A percentile compares a stretch with the other conserved stretches of the same genome.
Evolutionary conservation across 2,797 vertebrate species (phyloP).

Genomic region (Cyprinella venusta): DNA sequence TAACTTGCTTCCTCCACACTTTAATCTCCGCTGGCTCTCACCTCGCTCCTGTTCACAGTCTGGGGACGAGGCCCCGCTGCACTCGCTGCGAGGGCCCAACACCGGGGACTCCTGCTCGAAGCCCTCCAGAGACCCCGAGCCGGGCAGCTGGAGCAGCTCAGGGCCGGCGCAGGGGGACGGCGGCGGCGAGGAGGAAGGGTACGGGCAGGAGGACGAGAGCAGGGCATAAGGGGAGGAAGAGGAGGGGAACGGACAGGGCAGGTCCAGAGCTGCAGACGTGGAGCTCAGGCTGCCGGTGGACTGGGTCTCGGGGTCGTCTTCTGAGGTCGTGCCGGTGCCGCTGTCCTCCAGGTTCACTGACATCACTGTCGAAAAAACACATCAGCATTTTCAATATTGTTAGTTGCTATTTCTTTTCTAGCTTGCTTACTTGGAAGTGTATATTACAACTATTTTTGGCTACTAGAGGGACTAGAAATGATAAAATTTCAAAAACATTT

Average conservation of each 20-base stretch:
- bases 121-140: constrained; percentile 77
- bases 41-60: constrained; percentile 96
- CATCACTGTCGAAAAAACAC: constrained; percentile 82
- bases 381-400: background rate
- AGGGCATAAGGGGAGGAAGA: constrained; percentile 66
- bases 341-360: constrained; percentile 90
- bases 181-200: constrained; percentile 74
- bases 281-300: constrained; percentile 82
- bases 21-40: constrained; percentile 54
- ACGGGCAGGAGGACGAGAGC: constrained; percentile 52
- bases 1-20: background rate
- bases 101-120: constrained; percentile 85
- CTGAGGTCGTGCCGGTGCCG: constrained; percentile 82
- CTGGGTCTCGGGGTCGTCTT: constrained; percentile 86
- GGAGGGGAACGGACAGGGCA: constrained; percentile 64
- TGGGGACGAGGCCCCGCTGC: constrained; percentile 95
- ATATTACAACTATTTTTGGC: background rate
- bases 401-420: background rate
- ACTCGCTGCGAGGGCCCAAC: constrained; percentile 92
- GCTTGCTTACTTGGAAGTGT: background rate
- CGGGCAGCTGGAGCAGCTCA: constrained; percentile 78
- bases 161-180: constrained; percentile 70
- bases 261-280: constrained; percentile 74
- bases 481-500: background rate
- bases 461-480: no score